Conservation (phyloP, 2,113 vertebrate species). For the Gyps fulvus region DNA sequence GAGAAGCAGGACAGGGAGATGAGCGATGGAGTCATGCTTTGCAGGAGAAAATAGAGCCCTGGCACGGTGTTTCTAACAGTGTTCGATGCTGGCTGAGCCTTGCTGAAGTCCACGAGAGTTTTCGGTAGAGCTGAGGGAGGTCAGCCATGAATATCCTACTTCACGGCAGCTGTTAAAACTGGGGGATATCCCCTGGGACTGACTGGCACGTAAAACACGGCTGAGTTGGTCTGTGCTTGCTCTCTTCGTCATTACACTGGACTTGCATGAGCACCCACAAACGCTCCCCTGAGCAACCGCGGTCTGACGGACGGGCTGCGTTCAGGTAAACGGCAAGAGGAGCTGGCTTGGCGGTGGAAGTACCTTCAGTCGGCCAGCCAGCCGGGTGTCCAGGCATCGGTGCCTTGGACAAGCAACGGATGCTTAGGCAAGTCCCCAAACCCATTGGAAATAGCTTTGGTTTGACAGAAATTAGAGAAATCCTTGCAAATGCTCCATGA, state of each 20-base stretch:
- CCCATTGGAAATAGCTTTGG: neutral
- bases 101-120: neutral
- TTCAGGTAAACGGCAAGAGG: neutral
- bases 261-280: neutral
- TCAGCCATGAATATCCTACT: neutral
- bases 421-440: neutral
- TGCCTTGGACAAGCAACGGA: neutral
- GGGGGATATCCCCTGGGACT: neutral
- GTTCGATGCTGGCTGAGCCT: neutral
- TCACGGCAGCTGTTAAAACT: neutral
- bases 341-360: neutral
- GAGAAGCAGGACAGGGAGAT: neutral
- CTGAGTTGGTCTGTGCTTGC: neutral
- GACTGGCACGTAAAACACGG: too few relatives aligned
- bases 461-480: neutral
- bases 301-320: neutral
- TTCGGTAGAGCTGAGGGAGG: neutral
- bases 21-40: neutral
- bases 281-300: fast-evolving
- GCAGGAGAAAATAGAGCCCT: neutral
- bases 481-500: neutral
- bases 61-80: neutral
- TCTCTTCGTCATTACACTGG: neutral
- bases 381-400: too few relatives aligned
- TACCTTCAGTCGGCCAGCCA: neutral